Percentiles rank a stretch among this genome's conserved stretches.
Evolutionary conservation across 2,797 vertebrate genomes (phyloP).

Genomic region (Toxotes lorentzi): DNA sequence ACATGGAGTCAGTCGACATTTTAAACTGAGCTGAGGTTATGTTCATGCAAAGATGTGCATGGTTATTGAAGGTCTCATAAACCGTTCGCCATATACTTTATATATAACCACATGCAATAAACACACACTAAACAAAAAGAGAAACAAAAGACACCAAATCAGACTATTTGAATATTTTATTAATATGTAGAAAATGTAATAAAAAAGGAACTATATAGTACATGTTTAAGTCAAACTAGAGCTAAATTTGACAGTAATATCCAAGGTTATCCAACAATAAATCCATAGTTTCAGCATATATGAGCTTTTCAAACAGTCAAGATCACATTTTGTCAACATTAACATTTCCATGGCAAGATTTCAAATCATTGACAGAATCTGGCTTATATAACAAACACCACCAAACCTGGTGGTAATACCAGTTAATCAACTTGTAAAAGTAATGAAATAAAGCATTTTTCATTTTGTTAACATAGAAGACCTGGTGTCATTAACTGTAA

Average conservation of each 20-base stretch:
- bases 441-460: slow-evolving; percentile 44
- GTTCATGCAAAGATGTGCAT: neutral
- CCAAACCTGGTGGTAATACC: slow-evolving; percentile 30
- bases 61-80: neutral
- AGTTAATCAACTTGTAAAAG: slow-evolving; percentile 40
- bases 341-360: slow-evolving; percentile 72
- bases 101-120: neutral
- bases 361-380: slow-evolving; percentile 60
- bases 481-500: slow-evolving; percentile 1
- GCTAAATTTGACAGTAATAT: slow-evolving; percentile 88
- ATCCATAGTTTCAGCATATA: slow-evolving; percentile 73
- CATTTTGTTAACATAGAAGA: slow-evolving; percentile 14
- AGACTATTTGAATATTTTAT: slow-evolving; percentile 95
- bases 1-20: neutral
- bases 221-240: slow-evolving; percentile 96
- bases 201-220: slow-evolving; percentile 99
- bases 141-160: slow-evolving; percentile 37
- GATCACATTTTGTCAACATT: slow-evolving; percentile 77
- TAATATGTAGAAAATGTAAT: slow-evolving; percentile 99
- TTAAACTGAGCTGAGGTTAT: no score
- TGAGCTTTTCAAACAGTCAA: slow-evolving; percentile 79
- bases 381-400: slow-evolving; percentile 49
- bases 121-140: neutral
- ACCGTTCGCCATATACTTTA: neutral
- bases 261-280: slow-evolving; percentile 83